Evolutionary conservation across 2,113 vertebrate species (phyloP), one percentile per base, ranked within the genome.

Genomic region (Euleptes europaea): DNA sequence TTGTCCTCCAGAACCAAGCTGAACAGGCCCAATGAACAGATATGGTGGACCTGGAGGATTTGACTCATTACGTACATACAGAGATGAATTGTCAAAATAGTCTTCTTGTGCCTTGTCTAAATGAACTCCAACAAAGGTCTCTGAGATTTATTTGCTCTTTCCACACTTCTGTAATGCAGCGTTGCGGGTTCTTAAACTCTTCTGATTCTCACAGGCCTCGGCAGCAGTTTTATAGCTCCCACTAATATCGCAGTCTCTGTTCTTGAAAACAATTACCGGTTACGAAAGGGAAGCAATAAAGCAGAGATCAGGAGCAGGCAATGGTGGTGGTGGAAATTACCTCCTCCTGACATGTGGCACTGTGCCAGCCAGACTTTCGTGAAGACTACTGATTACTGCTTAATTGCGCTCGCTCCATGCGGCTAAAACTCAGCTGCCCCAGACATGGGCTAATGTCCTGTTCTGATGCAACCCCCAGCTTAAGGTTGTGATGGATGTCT

Each of bases 261-360:
- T 88, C 75, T 77, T 35, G 81, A 83, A 91, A 88, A 81, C 54
- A 84, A 73, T 88, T 92, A 90, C 66, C 19, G 85, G 26, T 66
- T 84, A 42, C 54, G 85, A 92, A 74, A 91, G 65, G 12, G 23
- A 76, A 91, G 31, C 42, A 90, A 86, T 66, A 74, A 90, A 88
- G 77, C n/a, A 75, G n/a, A 80, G 66, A 82, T 31, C 3, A 86
- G 71, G 23, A 92, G 74, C 47, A 87, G 49, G 54, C 54, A 10
- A 28, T 23, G 91, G 83, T 35, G 14, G 6, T 90, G 7, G 60
- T 12, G 28, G 75, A 67, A 86, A 76, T 73, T 57, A 9, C 82
- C 31, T 88, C 42, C 38, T 80, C 3, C 66, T 84, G 86, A 89
- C 19, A 90, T 84, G 44, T 11, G 44, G 88, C 15, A 70, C 35